A percentile compares a stretch with the other conserved stretches of the same genome.
These are phyloP conservation scores for Drusus annulatus DNA, from an alignment of 1,140 invertebrate species.

Conservation along the genomic window DNA sequence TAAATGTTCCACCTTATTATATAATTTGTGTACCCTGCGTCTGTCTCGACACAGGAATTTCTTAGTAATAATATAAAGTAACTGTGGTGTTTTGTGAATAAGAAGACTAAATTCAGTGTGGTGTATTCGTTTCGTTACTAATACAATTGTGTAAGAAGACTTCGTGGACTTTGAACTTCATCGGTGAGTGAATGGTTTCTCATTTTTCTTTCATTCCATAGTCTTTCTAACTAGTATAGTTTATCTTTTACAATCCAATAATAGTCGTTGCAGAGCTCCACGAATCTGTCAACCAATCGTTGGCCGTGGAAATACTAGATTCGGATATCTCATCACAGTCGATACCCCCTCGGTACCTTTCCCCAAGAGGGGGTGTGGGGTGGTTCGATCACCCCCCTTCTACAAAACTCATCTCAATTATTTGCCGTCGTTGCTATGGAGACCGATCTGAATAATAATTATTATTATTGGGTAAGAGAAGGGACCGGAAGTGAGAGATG, in stretches of 20 bases:
- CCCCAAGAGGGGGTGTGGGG: conserved; percentile 20
- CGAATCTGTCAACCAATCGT: conserved; percentile 51
- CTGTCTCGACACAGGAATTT: too few species aligned
- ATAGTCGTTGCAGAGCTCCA: conserved; percentile 19
- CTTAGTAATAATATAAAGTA: too few species aligned
- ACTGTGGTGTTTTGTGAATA: too few species aligned
- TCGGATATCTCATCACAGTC: conserved; percentile 50
- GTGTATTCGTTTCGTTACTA: too few species aligned
- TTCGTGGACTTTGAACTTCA: too few species aligned
- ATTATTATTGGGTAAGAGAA: conserved; percentile 56
- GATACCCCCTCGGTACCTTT: conserved; percentile 6
- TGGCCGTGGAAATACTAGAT: conserved; percentile 47
- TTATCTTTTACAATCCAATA: not conserved
- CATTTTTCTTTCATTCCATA: too few species aligned
- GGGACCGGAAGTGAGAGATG: conserved; percentile 46
- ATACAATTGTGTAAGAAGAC: too few species aligned
- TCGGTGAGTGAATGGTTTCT: too few species aligned
- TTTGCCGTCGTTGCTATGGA: conserved; percentile 51
- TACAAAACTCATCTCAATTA: conserved; percentile 36
- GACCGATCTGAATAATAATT: conserved; percentile 60
- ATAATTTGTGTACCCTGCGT: too few species aligned
- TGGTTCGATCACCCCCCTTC: conserved; percentile 21
- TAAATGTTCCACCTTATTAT: too few species aligned
- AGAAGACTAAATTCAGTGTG: too few species aligned
- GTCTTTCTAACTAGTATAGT: too few species aligned